Evolutionary conservation across 2,888 invertebrate species (phyloP), one percentile per base, ranked within the genome.

Genomic region (Ctenicera cuprea): DNA sequence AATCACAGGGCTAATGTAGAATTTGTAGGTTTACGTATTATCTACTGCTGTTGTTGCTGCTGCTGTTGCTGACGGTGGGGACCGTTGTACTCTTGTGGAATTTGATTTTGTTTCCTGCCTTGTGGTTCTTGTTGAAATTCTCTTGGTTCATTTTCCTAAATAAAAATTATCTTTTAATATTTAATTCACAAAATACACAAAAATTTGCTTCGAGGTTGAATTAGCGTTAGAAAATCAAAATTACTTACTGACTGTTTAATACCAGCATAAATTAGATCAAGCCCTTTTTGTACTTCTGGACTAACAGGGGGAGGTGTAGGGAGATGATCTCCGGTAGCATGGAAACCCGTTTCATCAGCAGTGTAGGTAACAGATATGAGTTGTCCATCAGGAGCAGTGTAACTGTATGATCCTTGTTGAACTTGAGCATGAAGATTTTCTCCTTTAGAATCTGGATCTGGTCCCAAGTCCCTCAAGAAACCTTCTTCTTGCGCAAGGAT

Each of bases 241-340:
- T 9, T 41, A 62, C 52, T 20, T 83, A 90, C 92, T 85, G 91
- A 87, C 80, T 90, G 87, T 83, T 92, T 92, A 80, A 95, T 95
- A 82, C 94, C 94, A 72, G 94, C 95, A 86, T 92, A 95, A 86
- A 96, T 96, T 83, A 95, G 91, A 86, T 95, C 95, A 75, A 96
- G 89, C 67, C 95, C 95, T 85, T 95, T 95, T 87, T 95, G 95
- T 82, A 95, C 95, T 89, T 95, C 95, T 76, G 93, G 90, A 66
- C 94, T 94, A 26, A 94, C 93, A 75, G 95, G 94, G 12, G 95
- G 95, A 75, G 95, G 93, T 63, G 95, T 95, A 76, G 95, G 95
- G 83, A 95, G 91, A 85, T 95, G 95, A 85, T 94, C 94, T 0
- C 95, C 95, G 79, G 90, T 89, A 63, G 94, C 93, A 79, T 93